Evolutionary conservation across 2,888 invertebrate genomes (phyloP).

Genomic region (Amphipoea oculea): DNA sequence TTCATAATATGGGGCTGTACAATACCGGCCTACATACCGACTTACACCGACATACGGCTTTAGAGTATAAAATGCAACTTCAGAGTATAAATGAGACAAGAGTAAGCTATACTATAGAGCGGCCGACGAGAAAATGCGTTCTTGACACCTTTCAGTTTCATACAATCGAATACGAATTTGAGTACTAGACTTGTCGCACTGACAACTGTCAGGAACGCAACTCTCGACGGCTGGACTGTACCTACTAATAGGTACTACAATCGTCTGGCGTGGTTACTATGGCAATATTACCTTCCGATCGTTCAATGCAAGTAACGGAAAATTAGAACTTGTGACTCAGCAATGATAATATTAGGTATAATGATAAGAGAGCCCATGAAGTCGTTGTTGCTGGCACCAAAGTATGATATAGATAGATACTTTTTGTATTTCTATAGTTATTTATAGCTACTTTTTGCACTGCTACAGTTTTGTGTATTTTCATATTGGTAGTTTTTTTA

Average conservation of each 20-base stretch:
- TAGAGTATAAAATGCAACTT: constrained; percentile 39
- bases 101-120: too few relatives aligned
- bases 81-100: constrained; percentile 34
- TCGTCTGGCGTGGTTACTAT: background rate
- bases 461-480: background rate
- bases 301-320: background rate
- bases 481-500: background rate
- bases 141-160: background rate
- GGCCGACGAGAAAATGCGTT: background rate
- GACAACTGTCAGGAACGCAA: background rate
- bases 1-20: constrained; percentile 48
- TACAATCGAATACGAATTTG: too few relatives aligned
- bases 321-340: background rate
- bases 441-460: background rate
- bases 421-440: too few relatives aligned
- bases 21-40: constrained; percentile 42
- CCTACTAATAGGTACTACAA: background rate
- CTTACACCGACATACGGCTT: constrained; percentile 16
- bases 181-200: too few relatives aligned
- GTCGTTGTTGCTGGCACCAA: background rate
- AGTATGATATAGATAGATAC: background rate
- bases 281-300: background rate
- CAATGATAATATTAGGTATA: background rate
- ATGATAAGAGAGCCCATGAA: background rate
- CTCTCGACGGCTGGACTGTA: background rate